Percentiles rank a stretch among this genome's conserved stretches.
Conservation (phyloP, 2,888 invertebrate genomes). For the Pachymerium ferrugineum region DNA sequence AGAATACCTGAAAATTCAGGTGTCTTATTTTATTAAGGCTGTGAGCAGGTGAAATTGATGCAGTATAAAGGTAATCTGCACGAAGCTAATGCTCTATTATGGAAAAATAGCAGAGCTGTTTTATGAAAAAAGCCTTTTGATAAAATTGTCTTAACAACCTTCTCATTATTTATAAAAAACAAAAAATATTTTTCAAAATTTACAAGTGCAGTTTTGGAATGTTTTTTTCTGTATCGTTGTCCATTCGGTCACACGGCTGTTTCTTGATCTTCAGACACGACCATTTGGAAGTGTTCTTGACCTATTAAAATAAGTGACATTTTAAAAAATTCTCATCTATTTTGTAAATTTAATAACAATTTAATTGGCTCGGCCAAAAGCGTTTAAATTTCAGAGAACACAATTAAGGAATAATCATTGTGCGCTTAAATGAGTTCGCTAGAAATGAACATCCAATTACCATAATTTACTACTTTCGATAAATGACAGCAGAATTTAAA, state of each 20-base stretch:
- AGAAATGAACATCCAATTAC: too few relatives aligned
- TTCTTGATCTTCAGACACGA: conserved; percentile 56
- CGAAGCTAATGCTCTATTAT: neutral
- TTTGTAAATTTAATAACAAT: too few relatives aligned
- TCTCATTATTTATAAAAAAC: conserved; percentile 4
- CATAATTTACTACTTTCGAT: too few relatives aligned
- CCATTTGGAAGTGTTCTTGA: conserved; percentile 61
- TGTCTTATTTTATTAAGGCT: conserved; percentile 1
- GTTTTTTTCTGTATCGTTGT: conserved; percentile 11
- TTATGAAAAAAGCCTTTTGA: neutral
- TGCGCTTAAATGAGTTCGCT: too few relatives aligned
- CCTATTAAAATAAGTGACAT: conserved; percentile 49
- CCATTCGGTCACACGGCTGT: conserved; percentile 52
- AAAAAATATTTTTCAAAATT: conserved; percentile 8
- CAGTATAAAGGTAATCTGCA: neutral
- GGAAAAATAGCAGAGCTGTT: conserved; percentile 4
- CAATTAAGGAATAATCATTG: too few relatives aligned
- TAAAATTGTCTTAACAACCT: conserved; percentile 13
- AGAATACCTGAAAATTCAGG: neutral
- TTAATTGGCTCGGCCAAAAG: too few relatives aligned
- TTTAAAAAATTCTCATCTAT: too few relatives aligned
- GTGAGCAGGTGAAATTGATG: conserved; percentile 13
- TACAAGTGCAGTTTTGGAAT: conserved; percentile 18
- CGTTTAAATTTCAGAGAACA: too few relatives aligned
- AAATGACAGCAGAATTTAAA: too few relatives aligned